These are phyloP conservation scores for Oplegnathus fasciatus DNA, from an alignment of 2,113 vertebrate species.

Conservation along the genomic window DNA sequence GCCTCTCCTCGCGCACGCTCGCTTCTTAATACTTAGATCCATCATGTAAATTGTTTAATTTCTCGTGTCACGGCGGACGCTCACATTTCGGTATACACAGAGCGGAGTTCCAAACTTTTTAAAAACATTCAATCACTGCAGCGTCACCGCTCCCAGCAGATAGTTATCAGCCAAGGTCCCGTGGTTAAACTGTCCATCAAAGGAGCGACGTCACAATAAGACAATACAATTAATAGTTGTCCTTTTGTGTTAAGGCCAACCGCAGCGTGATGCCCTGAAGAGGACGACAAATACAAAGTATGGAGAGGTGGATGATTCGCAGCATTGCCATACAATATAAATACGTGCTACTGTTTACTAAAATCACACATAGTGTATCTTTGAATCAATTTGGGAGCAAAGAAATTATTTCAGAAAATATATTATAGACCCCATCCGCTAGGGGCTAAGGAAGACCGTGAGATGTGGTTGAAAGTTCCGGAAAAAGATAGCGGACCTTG, in stretches of 20 bases:
- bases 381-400: neutral
- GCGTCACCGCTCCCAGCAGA: neutral
- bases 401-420: neutral
- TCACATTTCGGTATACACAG: constrained; percentile 23
- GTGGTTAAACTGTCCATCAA: neutral
- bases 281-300: constrained; percentile 11
- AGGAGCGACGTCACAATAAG: constrained; percentile 23
- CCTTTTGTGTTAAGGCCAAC: constrained; percentile 1
- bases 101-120: constrained; percentile 37
- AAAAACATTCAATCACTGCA: neutral
- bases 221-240: constrained; percentile 19
- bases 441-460: neutral
- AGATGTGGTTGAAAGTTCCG: neutral
- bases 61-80: constrained; percentile 15
- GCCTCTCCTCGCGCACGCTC: constrained; percentile 4
- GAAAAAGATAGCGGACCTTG: neutral
- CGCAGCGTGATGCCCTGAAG: constrained; percentile 31
- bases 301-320: neutral
- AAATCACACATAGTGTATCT: neutral
- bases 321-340: neutral
- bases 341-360: neutral
- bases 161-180: constrained; percentile 1
- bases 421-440: no score
- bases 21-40: constrained; percentile 52
- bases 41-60: constrained; percentile 62